A percentile compares a stretch with the other conserved stretches of the same genome.
Conservation (phyloP, 2,113 vertebrate genomes). For the Phoxinus phoxinus region DNA sequence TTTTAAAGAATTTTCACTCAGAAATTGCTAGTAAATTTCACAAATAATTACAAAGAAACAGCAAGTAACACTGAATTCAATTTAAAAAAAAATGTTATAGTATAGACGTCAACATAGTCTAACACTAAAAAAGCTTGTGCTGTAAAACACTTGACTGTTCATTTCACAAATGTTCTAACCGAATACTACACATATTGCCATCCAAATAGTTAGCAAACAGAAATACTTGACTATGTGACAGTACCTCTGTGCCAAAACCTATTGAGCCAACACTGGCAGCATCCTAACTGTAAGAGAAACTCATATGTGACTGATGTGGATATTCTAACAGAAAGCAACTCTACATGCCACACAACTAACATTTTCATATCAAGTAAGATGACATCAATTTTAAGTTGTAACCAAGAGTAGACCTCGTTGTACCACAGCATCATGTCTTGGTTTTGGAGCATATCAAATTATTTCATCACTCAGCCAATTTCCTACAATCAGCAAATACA, state of each 20-base stretch:
- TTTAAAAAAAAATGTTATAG: too few species aligned
- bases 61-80: too few species aligned
- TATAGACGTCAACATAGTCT: not conserved
- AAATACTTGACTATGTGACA: slow-evolving; percentile 2
- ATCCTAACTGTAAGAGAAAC: not conserved
- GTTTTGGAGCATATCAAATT: not conserved
- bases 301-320: not conserved
- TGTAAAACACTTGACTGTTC: not conserved
- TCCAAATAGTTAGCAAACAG: not conserved
- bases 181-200: not conserved
- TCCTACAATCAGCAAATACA: not conserved
- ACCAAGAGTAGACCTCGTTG: not conserved
- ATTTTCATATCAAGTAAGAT: not conserved
- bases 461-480: not conserved
- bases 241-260: not conserved
- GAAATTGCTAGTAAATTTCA: too few species aligned
- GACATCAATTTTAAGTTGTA: not conserved
- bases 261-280: not conserved
- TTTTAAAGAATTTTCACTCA: too few species aligned
- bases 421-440: not conserved
- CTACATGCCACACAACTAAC: not conserved
- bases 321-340: not conserved
- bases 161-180: slow-evolving; percentile 1
- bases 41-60: too few species aligned
- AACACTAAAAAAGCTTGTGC: not conserved